phyloP scores from a whole-genome alignment of 2,888 invertebrate genomes.

The Frankliniella fusca region DNA sequence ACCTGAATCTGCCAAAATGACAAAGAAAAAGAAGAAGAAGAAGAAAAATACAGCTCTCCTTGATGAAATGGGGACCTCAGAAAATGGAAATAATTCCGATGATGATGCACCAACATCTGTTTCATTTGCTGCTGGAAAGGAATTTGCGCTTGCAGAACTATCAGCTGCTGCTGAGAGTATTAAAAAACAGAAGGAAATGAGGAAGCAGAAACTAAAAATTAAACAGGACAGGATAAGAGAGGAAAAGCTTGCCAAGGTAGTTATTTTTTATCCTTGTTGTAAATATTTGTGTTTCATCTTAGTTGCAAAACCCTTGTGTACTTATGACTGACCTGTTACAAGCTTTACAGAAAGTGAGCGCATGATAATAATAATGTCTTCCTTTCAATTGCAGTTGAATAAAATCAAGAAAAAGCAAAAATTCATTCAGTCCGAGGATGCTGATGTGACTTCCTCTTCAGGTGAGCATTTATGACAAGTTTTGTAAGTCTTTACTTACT shows the following conservation, averaged over 20 bases:
- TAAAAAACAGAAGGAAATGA: background rate
- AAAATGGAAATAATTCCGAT: background rate
- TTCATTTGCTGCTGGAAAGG: slow-evolving; percentile 8
- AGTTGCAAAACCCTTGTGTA: background rate
- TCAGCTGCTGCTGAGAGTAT: background rate
- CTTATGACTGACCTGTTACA: no score
- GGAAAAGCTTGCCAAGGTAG: background rate
- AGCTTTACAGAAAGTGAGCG: no score
- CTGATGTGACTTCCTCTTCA: background rate
- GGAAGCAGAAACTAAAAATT: background rate
- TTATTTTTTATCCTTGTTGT: background rate
- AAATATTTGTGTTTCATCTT: background rate
- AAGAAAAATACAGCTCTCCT: background rate
- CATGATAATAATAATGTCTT: background rate
- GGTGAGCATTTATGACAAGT: background rate
- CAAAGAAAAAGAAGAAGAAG: background rate
- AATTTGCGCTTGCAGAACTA: background rate
- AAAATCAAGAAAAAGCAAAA: background rate
- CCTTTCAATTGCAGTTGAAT: background rate
- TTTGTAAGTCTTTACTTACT: no score
- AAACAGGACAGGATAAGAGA: background rate
- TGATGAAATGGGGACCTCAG: no score
- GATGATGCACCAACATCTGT: background rate
- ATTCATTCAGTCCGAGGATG: background rate
- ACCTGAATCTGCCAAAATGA: background rate